Evolutionary conservation across 2,797 vertebrate genomes (phyloP).

Genomic region (Atherinosoma microstoma): DNA sequence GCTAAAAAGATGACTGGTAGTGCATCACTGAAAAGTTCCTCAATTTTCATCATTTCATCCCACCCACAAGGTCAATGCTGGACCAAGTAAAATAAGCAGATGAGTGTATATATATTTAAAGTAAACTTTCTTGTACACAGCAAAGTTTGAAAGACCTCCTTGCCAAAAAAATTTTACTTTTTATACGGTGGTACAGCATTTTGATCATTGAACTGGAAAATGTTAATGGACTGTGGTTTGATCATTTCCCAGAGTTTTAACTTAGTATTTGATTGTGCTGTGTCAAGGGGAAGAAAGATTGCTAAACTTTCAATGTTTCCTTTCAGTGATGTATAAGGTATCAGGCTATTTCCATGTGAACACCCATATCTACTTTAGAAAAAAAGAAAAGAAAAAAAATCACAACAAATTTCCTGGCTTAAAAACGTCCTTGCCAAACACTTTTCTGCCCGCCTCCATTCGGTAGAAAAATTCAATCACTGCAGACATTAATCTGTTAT

Average conservation of each 20-base stretch:
- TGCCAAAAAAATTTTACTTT: slow-evolving; percentile 25
- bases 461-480: slow-evolving; percentile 41
- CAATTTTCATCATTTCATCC: slow-evolving; percentile 34
- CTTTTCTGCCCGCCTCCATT: slow-evolving; percentile 28
- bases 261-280: slow-evolving; percentile 38
- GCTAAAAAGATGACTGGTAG: neutral
- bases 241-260: slow-evolving; percentile 45
- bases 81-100: slow-evolving; percentile 45
- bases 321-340: slow-evolving; percentile 40
- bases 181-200: slow-evolving; percentile 29
- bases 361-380: neutral
- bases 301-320: slow-evolving; percentile 46
- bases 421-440: slow-evolving; percentile 30
- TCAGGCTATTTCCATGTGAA: slow-evolving; percentile 28
- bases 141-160: slow-evolving; percentile 30
- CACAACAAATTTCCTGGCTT: slow-evolving; percentile 31
- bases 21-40: neutral
- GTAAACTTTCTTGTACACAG: slow-evolving; percentile 38
- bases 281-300: slow-evolving; percentile 35
- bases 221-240: slow-evolving; percentile 28
- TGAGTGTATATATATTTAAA: slow-evolving; percentile 6
- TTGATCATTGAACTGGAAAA: slow-evolving; percentile 37
- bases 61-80: slow-evolving; percentile 34
- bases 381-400: slow-evolving; percentile 12
- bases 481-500: slow-evolving; percentile 57